A percentile compares a stretch with the other conserved stretches of the same genome.
phyloP scores from a whole-genome alignment of 37 sponge, comb jelly and placozoan species.

The Mnemiopsis leidyi region DNA sequence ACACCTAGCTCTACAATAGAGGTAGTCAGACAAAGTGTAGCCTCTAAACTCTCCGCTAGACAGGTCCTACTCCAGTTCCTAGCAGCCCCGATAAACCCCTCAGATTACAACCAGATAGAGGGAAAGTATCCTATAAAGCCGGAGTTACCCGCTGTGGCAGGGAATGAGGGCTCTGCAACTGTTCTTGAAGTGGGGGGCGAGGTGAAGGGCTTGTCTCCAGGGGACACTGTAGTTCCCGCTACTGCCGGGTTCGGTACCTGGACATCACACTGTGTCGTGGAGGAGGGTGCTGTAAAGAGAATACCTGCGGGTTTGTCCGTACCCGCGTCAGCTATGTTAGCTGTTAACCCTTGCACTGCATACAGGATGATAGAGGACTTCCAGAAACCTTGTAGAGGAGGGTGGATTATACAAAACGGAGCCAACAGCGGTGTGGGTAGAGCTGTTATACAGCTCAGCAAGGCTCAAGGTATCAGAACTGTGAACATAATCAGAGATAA shows the following conservation, averaged over 20 bases:
- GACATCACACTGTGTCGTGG: constrained; percentile 68
- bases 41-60: neutral
- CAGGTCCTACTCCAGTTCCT: constrained; percentile 75
- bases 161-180: constrained; percentile 83
- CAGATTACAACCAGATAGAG: constrained; percentile 85
- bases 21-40: neutral
- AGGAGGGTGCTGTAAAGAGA: constrained; percentile 66
- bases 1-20: neutral
- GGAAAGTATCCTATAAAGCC: constrained; percentile 81
- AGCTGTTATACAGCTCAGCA: constrained; percentile 84
- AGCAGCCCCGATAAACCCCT: constrained; percentile 81
- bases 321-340: constrained; percentile 74
- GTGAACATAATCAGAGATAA: constrained; percentile 86
- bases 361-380: constrained; percentile 93
- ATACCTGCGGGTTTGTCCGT: constrained; percentile 68
- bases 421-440: constrained; percentile 94
- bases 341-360: constrained; percentile 88
- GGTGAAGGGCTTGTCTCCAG: constrained; percentile 68
- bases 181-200: constrained; percentile 73
- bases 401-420: constrained; percentile 86
- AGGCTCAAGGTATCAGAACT: constrained; percentile 75
- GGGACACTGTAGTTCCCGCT: constrained; percentile 81
- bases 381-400: constrained; percentile 74
- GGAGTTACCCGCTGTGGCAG: constrained; percentile 80
- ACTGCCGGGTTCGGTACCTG: constrained; percentile 81